Percentiles rank a stretch among this genome's conserved stretches.
phyloP scores from a whole-genome alignment of 2,888 invertebrate genomes.

The Mythimna ferrago region DNA sequence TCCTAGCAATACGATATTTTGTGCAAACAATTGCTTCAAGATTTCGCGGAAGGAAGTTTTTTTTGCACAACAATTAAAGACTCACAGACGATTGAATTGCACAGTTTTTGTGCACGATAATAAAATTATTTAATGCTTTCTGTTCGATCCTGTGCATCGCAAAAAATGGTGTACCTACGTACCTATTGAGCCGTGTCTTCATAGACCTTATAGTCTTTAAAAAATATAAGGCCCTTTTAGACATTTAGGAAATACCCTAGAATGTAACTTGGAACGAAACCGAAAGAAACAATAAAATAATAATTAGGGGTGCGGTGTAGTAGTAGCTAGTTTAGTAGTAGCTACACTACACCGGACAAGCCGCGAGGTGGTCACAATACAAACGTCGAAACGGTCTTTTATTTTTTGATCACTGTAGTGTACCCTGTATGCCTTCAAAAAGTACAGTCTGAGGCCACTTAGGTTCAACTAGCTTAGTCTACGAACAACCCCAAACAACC shows the following conservation, averaged over 20 bases:
- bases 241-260: too few species aligned
- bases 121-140: conserved; percentile 29
- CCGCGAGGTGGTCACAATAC: too few species aligned
- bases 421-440: neutral
- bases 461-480: neutral
- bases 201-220: neutral
- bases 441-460: too few species aligned
- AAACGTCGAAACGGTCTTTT: too few species aligned
- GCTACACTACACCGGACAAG: too few species aligned
- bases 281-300: too few species aligned
- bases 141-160: neutral
- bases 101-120: conserved; percentile 31
- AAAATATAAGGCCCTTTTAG: too few species aligned
- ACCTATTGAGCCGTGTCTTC: neutral
- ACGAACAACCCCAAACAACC: neutral
- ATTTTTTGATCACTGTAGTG: too few species aligned
- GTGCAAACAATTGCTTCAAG: conserved; percentile 70
- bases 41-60: conserved; percentile 86
- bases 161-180: neutral
- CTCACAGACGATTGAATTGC: conserved; percentile 55
- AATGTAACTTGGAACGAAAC: too few species aligned
- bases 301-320: too few species aligned
- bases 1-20: conserved; percentile 81
- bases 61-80: conserved; percentile 62
- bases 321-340: too few species aligned